Base-by-base conservation (phyloP, 2,888 invertebrate genomes). In the Drosophila prostipennis region DNA sequence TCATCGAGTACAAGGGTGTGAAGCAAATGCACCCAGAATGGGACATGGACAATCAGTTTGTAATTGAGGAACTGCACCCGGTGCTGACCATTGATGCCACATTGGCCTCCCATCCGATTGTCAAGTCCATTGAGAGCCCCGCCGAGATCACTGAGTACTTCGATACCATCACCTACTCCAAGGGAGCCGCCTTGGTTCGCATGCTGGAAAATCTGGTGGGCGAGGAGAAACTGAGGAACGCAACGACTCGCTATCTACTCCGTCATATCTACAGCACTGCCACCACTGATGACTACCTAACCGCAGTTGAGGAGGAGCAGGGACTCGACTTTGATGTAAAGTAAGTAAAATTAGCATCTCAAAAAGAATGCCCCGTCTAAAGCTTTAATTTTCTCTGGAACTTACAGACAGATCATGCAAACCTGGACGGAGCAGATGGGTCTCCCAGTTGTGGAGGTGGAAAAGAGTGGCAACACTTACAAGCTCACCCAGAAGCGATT, bases 341-440 rank as follows among this genome's bases (percentile, higher is more conserved):
- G 91, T 92, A 68, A 68, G 89, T 79, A 0, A 14, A 2, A 2
- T 13, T 0, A 2, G n/a, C 16, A 10, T 2, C 16, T 11, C 2
- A 1, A 2, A 2, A 11, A 14, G 8, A 8, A 11, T 14, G 10
- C n/a, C 7, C 11, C 11, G 11, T 23, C 16, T 11, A 2, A 34
- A n/a, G 6, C 1, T n/a, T 13, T 10, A 7, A 29, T n/a, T 6
- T 6, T n/a, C 10, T 4, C 0, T 10, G 7, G 19, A 6, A 2
- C 23, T 48, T 40, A 67, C 68, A 94, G 94, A 6, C 90, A 93
- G 42, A 94, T 96, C 67, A 96, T 98, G 96, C 95, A 96, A 86
- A 97, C 97, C 0, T 98, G 97, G 96, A 98, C 97, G 0, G 93
- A 94, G 43, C 98, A 98, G 92, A 97, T 95, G 95, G 98, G 98